A percentile compares a stretch with the other conserved stretches of the same genome.
phyloP scores from a whole-genome alignment of 2,797 vertebrate species.

The Hozukius guyotensis region DNA sequence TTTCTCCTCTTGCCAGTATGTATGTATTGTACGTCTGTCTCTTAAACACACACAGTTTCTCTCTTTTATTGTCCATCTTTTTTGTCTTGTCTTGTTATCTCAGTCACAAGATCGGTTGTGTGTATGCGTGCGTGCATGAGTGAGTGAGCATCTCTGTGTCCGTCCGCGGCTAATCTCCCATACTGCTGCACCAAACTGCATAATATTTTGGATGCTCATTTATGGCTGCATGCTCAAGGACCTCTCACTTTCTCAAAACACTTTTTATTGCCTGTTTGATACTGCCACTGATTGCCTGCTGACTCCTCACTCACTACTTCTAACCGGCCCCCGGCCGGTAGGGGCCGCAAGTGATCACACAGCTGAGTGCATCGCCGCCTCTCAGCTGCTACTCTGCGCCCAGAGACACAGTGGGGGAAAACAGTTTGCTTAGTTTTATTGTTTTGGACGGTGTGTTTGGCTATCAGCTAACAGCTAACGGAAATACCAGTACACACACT shows the following conservation, averaged over 20 bases:
- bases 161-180: not conserved
- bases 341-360: not conserved
- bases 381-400: not conserved
- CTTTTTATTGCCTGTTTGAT: not conserved
- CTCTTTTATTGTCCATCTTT: not conserved
- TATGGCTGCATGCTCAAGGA: not conserved
- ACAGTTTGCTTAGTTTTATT: not conserved
- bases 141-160: not conserved
- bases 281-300: not conserved
- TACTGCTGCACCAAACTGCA: not conserved
- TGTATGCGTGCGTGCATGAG: not conserved
- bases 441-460: not conserved
- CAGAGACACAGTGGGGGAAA: not conserved
- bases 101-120: no score
- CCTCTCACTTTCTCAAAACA: not conserved
- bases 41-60: not conserved
- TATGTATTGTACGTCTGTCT: conserved; percentile 21
- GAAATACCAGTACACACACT: not conserved
- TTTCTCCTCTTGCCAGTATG: conserved; percentile 25
- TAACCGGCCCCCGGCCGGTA: not conserved
- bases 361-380: not conserved
- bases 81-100: not conserved
- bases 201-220: not conserved
- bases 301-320: not conserved
- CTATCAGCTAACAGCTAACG: not conserved